These are phyloP conservation scores for Calameuta filiformis DNA, from an alignment of 2,888 invertebrate species.

Conservation along the genomic window DNA sequence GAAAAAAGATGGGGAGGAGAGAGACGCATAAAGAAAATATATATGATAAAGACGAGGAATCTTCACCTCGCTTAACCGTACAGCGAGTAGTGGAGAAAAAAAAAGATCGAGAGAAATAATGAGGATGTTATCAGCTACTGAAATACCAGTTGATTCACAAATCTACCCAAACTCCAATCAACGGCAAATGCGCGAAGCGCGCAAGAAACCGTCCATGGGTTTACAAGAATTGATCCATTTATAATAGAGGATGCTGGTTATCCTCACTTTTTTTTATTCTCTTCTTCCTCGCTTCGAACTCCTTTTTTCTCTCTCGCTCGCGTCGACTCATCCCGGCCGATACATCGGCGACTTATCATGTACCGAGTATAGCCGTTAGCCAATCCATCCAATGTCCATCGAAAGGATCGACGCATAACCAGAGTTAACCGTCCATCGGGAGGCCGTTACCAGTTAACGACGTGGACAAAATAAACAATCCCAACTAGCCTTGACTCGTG, in stretches of 20 bases:
- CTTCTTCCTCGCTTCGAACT: neutral
- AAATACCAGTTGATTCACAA: neutral
- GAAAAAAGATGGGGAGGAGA: neutral
- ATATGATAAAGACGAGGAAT: neutral
- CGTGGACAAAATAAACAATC: slow-evolving; percentile 12
- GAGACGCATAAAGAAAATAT: slow-evolving; percentile 1
- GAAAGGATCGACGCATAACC: neutral
- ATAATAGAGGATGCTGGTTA: neutral
- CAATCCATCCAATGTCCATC: slow-evolving; percentile 1
- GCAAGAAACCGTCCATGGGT: neutral
- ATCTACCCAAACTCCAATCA: neutral
- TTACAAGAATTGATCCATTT: neutral
- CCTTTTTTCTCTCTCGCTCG: neutral
- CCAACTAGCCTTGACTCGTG: neutral
- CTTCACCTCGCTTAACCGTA: neutral
- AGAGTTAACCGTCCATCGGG: slow-evolving; percentile 17
- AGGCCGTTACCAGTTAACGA: slow-evolving; percentile 22
- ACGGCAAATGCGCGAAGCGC: neutral
- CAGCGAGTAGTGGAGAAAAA: neutral
- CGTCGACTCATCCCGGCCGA: neutral
- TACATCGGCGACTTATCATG: neutral
- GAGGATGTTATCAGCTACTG: neutral
- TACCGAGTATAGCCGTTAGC: neutral
- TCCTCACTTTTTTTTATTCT: neutral
- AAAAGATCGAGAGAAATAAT: neutral